A percentile compares a stretch with the other conserved stretches of the same genome.
These are phyloP conservation scores for Caloenas nicobarica DNA, from an alignment of 2,113 vertebrate genomes.

Conservation along the genomic window DNA sequence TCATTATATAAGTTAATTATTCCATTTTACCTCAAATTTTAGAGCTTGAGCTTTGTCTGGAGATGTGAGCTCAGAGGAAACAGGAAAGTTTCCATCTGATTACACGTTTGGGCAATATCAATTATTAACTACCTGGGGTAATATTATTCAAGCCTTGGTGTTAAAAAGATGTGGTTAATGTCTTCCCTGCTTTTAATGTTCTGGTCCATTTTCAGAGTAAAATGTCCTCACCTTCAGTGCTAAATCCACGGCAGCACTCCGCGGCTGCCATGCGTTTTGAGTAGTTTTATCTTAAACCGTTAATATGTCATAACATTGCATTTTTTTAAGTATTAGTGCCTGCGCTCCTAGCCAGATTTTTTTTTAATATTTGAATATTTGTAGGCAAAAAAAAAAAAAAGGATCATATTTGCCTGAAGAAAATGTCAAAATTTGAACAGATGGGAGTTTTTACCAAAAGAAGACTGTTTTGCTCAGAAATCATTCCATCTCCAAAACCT, in stretches of 20 bases:
- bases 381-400: background rate
- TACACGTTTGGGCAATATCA: background rate
- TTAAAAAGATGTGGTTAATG: background rate
- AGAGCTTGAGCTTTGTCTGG: background rate
- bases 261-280: background rate
- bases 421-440: slow-evolving; percentile 38
- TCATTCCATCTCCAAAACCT: slow-evolving; percentile 46
- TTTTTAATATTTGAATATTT: background rate
- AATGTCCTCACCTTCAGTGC: background rate
- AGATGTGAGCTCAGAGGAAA: fast-evolving
- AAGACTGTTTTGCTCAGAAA: slow-evolving; percentile 36
- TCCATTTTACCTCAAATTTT: background rate
- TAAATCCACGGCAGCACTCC: background rate
- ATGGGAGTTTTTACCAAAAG: slow-evolving; percentile 31
- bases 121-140: background rate
- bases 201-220: background rate
- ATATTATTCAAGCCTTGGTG: background rate
- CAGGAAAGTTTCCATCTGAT: background rate
- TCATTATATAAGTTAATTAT: background rate
- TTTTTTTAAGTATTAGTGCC: background rate
- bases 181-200: background rate
- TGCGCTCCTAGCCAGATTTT: background rate
- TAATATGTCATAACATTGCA: background rate
- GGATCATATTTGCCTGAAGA: background rate
- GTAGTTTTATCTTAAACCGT: background rate